Base-by-base conservation (phyloP, 2,797 vertebrate genomes). In the Australoheros facetus region DNA sequence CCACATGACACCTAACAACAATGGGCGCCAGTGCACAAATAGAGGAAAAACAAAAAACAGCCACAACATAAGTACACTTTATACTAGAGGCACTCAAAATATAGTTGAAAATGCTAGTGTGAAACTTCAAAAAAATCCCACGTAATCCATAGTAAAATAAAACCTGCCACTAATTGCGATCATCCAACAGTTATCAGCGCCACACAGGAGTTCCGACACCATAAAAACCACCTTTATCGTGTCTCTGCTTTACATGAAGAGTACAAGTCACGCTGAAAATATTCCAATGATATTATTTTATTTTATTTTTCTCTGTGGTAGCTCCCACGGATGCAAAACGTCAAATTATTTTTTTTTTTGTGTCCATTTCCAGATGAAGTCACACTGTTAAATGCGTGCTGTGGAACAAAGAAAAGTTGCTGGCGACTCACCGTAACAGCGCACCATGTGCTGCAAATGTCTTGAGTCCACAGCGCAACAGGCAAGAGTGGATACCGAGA, bases 341-440 rank as follows among this genome's bases (percentile, higher is more conserved):
- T 66, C 39, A 48, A 48, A 8, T 4, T 11, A 19, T 57, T 71
- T 69, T 14, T 53, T 28, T 28, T 34, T 30, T 34, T 34, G 37
- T 13, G 77, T 3, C 48, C n/a, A 45, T 39, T 39, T 45, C 48
- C n/a, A 9, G 17, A 7, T 10, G 0, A 21, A 16, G 21, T 7
- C 14, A 16, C 23, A 19, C 11, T 1, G 17, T 75, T 19, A 57
- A 54, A 56, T 6, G 10, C 9, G 21, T n/a, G 56, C 17, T 4
- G 56, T 1, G 16, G 73, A 64, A 87, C 51, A 79, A 84, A 84
- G 71, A 77, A 81, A 87, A 85, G 75, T 82, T 74, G 71, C 51
- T 39, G 53, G 51, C 42, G 26, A 92, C 93, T 92, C 89, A 93
- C 93, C 93, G 85, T 23, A 80, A 85, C 73, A 76, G 79, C 30